These are phyloP conservation scores for Spinibarbus caldwelli DNA, from an alignment of 2,797 vertebrate species.

Conservation along the genomic window DNA sequence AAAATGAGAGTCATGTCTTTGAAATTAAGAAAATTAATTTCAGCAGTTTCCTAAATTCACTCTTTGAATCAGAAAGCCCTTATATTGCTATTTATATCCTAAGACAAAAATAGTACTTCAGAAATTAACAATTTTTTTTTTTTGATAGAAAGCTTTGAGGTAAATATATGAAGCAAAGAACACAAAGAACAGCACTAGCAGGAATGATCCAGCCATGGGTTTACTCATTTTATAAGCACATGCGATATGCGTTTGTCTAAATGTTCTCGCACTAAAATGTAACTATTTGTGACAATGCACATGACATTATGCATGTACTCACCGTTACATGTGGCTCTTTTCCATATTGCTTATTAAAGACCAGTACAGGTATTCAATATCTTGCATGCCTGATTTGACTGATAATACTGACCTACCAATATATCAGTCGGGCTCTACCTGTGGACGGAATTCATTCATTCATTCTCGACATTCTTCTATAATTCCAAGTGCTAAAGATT, in stretches of 20 bases:
- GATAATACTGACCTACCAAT: neutral
- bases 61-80: neutral
- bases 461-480: neutral
- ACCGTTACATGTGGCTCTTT: neutral
- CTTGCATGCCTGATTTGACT: neutral
- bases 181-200: neutral
- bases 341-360: neutral
- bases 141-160: neutral
- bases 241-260: too few species aligned
- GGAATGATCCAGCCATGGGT: slow-evolving; percentile 4
- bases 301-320: neutral
- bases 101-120: neutral
- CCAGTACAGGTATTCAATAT: neutral
- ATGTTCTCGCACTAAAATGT: neutral
- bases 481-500: neutral
- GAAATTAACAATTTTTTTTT: too few species aligned
- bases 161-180: neutral
- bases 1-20: neutral
- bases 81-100: neutral
- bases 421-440: slow-evolving; percentile 26
- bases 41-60: neutral
- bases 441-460: neutral
- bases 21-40: neutral
- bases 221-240: slow-evolving; percentile 1
- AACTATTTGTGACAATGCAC: neutral